Base-by-base conservation (phyloP, 2,113 vertebrate species). In the Rhipidura dahli region DNA sequence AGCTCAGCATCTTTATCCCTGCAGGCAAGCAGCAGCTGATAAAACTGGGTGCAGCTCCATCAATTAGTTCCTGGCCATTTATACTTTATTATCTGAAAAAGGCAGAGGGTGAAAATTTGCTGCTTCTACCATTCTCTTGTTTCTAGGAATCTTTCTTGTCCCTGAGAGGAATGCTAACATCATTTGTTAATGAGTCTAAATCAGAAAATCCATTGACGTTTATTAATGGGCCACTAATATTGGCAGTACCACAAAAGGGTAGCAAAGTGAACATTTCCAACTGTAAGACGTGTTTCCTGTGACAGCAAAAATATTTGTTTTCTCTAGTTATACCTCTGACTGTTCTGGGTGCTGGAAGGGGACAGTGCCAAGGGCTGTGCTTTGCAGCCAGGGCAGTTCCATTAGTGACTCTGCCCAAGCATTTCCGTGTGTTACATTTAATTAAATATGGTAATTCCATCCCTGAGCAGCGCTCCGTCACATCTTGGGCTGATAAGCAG, bases 401-500 rank as follows among this genome's bases (percentile, higher is more conserved):
- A 97, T 96, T 37, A 96, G 83, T 45, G 71, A 63, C 87, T 89
- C 78, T 95, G 94, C 95, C 70, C 57, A 51, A 92, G 88, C 93
- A 87, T 87, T 93, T 76, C 83, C 56, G 72, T 51, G 31, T 51
- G 85, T 82, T 44, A 76, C 70, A 91, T 97, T 96, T 97, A 97
- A 97, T 97, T 97, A 97, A 97, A 94, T 92, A 94, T 92, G 95
- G 92, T 94, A 97, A 97, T 97, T 94, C 80, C 90, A 94, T 47
- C 83, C 86, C 83, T 9, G 4, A 90, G 92, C 80, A 87, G 65
- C 1, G 0, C 77, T 94, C 88, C 35, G 45, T 84, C 88, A 39
- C 89, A 87, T 90, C 93, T 93, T 42, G 90, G 1, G 0, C 61
- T 37, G 95, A 92, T 90, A 92, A 97, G 87, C 92, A 89, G 80